These are phyloP conservation scores for Meles meles DNA, from an alignment of 2,113 vertebrate species.

Conservation along the genomic window DNA sequence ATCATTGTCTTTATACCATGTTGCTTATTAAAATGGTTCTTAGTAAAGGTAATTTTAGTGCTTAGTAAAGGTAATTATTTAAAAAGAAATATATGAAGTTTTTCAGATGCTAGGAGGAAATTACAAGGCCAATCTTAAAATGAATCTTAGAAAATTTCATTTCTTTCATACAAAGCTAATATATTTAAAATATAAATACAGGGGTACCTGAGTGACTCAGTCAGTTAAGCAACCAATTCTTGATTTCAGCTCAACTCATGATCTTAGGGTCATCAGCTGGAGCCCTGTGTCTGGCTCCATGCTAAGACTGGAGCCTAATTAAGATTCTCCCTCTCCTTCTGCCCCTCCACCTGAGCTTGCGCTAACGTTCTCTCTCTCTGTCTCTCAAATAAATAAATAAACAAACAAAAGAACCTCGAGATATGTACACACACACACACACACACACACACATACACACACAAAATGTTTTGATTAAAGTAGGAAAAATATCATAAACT, in stretches of 20 bases:
- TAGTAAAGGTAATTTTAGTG: background rate
- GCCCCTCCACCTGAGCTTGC: background rate
- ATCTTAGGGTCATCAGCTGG: background rate
- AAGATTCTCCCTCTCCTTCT: background rate
- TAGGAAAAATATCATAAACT: background rate
- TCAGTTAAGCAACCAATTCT: background rate
- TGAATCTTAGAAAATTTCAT: background rate
- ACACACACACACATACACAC: background rate
- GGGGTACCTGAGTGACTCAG: background rate
- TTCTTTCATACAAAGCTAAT: background rate
- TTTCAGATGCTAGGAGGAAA: background rate
- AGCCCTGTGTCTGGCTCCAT: background rate
- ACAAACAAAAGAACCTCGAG: background rate
- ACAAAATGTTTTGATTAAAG: background rate
- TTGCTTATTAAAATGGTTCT: background rate
- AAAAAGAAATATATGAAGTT: background rate
- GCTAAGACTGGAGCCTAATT: background rate
- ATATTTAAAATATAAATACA: background rate
- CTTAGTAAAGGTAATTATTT: background rate
- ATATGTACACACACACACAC: no score
- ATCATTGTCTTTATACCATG: background rate
- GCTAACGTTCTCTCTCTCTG: background rate
- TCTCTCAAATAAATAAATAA: background rate
- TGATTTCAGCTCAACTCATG: background rate
- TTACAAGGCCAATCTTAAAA: background rate